Conservation (phyloP, 2,888 invertebrate species). For the Gastrophysa polygoni region DNA sequence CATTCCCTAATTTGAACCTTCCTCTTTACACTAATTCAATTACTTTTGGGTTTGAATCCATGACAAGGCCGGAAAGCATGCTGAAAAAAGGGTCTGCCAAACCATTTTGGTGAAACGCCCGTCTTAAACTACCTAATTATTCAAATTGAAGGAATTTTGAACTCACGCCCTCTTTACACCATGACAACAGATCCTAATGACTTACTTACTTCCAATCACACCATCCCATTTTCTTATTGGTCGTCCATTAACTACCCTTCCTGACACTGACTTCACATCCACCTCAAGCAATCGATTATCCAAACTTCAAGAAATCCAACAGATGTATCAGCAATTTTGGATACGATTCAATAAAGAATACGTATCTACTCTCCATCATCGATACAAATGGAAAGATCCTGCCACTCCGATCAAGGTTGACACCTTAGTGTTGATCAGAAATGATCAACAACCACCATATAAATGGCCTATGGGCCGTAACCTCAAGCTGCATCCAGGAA, state of each 20-base stretch:
- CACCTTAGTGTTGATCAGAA: constrained; percentile 8
- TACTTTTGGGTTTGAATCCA: too few relatives aligned
- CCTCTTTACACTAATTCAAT: too few relatives aligned
- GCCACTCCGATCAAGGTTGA: constrained; percentile 35
- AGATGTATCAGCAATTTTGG: constrained; percentile 39
- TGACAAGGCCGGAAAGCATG: too few relatives aligned
- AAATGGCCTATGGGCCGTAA: constrained; percentile 9
- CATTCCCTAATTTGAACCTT: too few relatives aligned
- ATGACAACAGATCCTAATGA: constrained; percentile 38
- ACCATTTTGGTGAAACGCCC: too few relatives aligned
- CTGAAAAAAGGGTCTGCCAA: too few relatives aligned
- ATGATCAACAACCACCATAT: constrained; percentile 3
- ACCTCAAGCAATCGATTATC: constrained; percentile 23
- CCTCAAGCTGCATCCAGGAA: constrained; percentile 2
- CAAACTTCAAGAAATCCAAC: constrained; percentile 38
- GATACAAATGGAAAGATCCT: too few relatives aligned
- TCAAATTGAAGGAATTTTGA: too few relatives aligned
- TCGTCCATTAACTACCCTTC: constrained; percentile 29
- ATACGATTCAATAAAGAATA: constrained; percentile 39
- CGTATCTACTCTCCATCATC: constrained; percentile 34
- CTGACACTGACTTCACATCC: constrained; percentile 26
- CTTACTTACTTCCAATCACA: constrained; percentile 34
- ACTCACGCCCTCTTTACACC: constrained; percentile 41
- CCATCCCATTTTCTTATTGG: constrained; percentile 43
- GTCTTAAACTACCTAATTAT: too few relatives aligned